Base-by-base conservation (phyloP, 1,140 invertebrate genomes). In the Odontomachus brunneus region DNA sequence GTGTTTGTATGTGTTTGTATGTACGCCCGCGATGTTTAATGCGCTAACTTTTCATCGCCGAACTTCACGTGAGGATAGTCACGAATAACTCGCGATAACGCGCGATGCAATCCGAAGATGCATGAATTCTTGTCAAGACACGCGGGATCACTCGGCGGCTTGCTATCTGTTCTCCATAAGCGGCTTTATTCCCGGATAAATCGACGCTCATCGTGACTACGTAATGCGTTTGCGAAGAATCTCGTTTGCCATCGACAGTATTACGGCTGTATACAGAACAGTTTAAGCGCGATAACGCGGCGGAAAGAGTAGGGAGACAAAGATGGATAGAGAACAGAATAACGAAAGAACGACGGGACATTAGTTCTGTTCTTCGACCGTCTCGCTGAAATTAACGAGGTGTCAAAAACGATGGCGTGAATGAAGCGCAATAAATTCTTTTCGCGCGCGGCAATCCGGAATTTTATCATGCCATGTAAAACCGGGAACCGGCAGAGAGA, bases 41-140 rank as follows among this genome's bases (percentile, higher is more conserved):
- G 74, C 33, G 14, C 55, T 26, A 87, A 87, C 84, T 87, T 87
- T 84, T 65, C 84, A 55, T 73, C 80, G 44, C 55, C 51, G 55
- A 86, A 87, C 60, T 57, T 57, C n/a, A 22, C 49, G 12, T 65
- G 69, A 7, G 9, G 44, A 80, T 48, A 78, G 22, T 67, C 51
- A 26, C 19, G 63, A 55, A 55, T 44, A 53, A 44, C 38, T 53
- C 65, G 14, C 14, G 57, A 29, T 69, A 53, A 80, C 71, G 69
- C 12, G 48, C 48, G 48, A 38, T 11, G 26, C 26, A 15, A 55
- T 55, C 24, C 17, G 17, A 71, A 57, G 63, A 69, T 53, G 38
- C 26, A 22, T 29, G 33, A 80, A 57, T 55, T 76, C 49, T 33
- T 57, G 24, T 80, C 75, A 12, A 69, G 63, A 29, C 7, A 57